These are phyloP conservation scores for Sycobia sp. DNA, from an alignment of 1,140 invertebrate species.

Conservation along the genomic window DNA sequence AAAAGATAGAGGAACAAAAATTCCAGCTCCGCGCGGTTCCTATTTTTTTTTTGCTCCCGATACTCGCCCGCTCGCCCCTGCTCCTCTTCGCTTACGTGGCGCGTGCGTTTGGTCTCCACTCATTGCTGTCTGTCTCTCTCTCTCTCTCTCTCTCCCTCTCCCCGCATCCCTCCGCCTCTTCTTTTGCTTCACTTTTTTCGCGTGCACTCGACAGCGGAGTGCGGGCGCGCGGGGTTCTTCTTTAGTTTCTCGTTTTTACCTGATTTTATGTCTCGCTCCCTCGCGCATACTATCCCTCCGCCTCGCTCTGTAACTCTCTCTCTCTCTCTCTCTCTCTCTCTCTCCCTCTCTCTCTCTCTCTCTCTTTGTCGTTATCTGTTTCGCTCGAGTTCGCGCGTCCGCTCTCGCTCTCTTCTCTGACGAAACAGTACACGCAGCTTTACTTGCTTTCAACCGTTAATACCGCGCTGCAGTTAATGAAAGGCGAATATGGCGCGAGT, in stretches of 20 bases:
- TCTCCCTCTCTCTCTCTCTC: neutral
- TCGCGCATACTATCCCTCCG: neutral
- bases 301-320: neutral
- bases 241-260: neutral
- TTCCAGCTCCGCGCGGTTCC: no score
- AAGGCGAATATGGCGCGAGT: neutral
- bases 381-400: neutral
- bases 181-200: no score
- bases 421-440: slow-evolving; percentile 11
- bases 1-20: neutral
- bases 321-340: neutral
- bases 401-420: neutral
- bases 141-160: no score
- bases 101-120: no score
- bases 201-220: neutral
- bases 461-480: slow-evolving; percentile 25
- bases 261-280: neutral
- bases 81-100: no score
- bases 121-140: no score
- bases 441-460: slow-evolving; percentile 15
- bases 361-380: neutral
- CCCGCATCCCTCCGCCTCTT: no score
- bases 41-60: no score
- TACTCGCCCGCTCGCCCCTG: no score
- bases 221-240: neutral